Percentiles rank a stretch among this genome's conserved stretches.
Evolutionary conservation across 2,113 vertebrate genomes (phyloP).

Genomic region (Perca flavescens): DNA sequence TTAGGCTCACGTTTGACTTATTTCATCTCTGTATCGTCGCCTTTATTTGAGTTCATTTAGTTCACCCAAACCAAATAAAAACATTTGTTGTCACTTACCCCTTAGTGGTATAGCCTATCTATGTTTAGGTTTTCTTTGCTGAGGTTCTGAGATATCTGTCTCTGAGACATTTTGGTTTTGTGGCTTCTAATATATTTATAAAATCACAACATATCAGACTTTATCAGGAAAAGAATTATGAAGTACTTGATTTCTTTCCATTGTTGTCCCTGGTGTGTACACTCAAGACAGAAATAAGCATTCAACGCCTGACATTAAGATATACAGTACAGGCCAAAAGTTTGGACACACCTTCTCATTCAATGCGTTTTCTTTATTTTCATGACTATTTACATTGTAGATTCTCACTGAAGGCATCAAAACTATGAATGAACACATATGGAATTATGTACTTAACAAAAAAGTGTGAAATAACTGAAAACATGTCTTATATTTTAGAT

Average conservation of each 20-base stretch:
- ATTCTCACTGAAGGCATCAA: no score
- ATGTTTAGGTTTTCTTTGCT: background rate
- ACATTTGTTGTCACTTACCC: background rate
- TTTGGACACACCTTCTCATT: no score
- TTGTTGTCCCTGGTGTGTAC: background rate
- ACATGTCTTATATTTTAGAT: no score
- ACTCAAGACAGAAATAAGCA: background rate
- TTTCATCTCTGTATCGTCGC: conserved; percentile 23
- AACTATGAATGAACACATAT: no score
- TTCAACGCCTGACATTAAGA: background rate
- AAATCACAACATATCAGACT: background rate
- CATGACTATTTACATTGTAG: no score
- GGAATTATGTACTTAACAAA: no score
- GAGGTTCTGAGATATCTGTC: background rate
- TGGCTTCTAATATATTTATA: background rate
- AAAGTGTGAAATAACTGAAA: no score
- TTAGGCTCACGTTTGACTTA: conserved; percentile 39
- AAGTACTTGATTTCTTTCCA: background rate
- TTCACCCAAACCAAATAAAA: conserved; percentile 45
- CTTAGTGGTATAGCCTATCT: background rate
- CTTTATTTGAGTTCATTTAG: conserved; percentile 50
- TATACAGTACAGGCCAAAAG: no score
- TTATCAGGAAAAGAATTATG: background rate
- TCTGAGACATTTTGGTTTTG: background rate
- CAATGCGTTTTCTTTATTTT: no score